Percentiles rank a stretch among this genome's conserved stretches.
phyloP scores from a whole-genome alignment of 2,113 vertebrate genomes.

The Oreotragus oreotragus region DNA sequence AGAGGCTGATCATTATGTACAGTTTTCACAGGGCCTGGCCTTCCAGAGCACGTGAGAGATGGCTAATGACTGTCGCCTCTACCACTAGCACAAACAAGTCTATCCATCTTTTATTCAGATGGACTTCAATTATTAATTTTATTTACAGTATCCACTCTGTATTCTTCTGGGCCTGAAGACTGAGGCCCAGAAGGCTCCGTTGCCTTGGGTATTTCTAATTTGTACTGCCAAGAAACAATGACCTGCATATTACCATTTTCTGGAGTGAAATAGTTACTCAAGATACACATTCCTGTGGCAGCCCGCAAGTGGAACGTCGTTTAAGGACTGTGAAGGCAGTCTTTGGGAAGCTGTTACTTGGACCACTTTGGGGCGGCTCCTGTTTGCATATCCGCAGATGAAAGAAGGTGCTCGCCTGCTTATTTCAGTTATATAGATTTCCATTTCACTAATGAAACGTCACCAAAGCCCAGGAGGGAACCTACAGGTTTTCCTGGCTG shows the following conservation, averaged over 20 bases:
- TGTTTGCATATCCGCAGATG: conserved; percentile 62
- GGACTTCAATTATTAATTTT: neutral
- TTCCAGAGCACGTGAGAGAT: neutral
- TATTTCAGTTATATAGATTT: conserved; percentile 67
- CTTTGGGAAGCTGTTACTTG: conserved; percentile 41
- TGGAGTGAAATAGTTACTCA: neutral
- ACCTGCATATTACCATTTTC: neutral
- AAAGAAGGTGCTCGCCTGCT: conserved; percentile 48
- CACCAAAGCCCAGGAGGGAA: neutral
- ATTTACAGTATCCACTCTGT: neutral
- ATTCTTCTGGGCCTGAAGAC: neutral
- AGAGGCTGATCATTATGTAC: neutral
- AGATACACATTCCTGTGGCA: neutral
- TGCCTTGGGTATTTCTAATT: neutral
- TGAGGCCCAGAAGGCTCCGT: neutral
- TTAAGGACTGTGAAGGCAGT: neutral
- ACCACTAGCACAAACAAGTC: no score
- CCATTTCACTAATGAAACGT: conserved; percentile 59
- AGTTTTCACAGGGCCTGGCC: neutral
- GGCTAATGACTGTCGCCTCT: neutral
- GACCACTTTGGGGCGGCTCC: conserved; percentile 50
- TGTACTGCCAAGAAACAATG: neutral
- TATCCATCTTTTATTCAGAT: neutral
- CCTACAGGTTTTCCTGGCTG: conserved; percentile 22
- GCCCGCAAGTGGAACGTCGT: neutral